A percentile compares a stretch with the other conserved stretches of the same genome.
These are phyloP conservation scores for Tolmerus cingulatus DNA, from an alignment of 2,888 invertebrate species.

Conservation along the genomic window DNA sequence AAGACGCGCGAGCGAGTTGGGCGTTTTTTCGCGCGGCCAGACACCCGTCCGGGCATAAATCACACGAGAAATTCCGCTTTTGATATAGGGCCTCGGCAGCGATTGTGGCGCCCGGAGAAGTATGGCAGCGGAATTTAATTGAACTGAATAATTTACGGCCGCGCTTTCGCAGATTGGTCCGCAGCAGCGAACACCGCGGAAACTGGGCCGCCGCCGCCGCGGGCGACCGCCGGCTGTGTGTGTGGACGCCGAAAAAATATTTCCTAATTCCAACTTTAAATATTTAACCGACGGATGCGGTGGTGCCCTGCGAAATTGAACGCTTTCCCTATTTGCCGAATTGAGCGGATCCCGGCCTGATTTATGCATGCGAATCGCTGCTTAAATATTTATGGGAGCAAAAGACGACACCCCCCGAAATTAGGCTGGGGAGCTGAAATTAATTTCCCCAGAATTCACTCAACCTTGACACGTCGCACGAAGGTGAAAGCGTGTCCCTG, in stretches of 20 bases:
- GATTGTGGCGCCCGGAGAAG: neutral
- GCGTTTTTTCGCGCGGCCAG: neutral
- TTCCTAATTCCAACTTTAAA: neutral
- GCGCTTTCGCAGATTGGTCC: neutral
- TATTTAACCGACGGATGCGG: neutral
- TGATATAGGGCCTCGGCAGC: neutral
- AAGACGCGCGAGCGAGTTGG: neutral
- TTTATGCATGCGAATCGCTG: neutral
- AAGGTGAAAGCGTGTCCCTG: neutral
- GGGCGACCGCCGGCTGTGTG: neutral
- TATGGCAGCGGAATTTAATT: conserved; percentile 1
- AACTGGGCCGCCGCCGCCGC: neutral
- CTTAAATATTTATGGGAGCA: neutral
- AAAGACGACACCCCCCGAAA: neutral
- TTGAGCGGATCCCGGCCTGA: neutral
- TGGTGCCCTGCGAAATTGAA: neutral
- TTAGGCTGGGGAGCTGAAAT: neutral
- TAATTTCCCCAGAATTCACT: neutral
- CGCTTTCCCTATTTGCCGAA: neutral
- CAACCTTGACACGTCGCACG: neutral
- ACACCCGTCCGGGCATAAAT: neutral
- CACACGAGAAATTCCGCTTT: neutral
- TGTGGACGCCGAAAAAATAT: neutral
- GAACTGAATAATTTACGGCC: conserved; percentile 4
- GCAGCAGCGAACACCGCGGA: neutral